Base-by-base conservation (phyloP, 2,888 invertebrate genomes). In the Drymonia ruficornis region DNA sequence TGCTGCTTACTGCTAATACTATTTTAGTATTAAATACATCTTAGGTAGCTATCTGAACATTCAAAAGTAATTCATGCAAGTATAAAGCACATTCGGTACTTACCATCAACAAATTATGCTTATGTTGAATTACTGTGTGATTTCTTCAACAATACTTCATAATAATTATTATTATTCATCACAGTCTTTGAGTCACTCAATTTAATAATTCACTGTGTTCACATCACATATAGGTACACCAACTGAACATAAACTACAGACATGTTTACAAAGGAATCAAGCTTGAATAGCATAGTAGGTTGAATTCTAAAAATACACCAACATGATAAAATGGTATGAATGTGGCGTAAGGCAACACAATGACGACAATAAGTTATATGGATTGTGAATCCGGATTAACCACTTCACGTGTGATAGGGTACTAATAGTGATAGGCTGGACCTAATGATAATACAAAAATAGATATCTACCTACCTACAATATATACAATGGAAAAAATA, bases 301-400 rank as follows among this genome's bases (percentile, higher is more conserved):
- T 71, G 76, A 63, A 79, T 87, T 89, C 91, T 91, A 91, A 88
- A 90, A 90, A 91, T 91, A 91, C 85, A 82, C 80, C 80, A 81
- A 83, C 82, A 83, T 85, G 89, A 90, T 91, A 91, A 90, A 90
- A 89, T 76, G 68, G 84, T 84, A 83, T 84, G 84, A 87, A 84
- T 87, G 83, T 88, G 86, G 85, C 84, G 71, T 80, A 83, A 59
- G 86, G 84, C 83, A 82, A 89, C 84, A 87, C 84, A 86, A 76
- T 81, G 78, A 86, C 84, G 82, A 86, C 85, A 85, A 83, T 19
- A 43, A 55, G 77, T 80, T 80, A 81, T 81, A 81, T 81, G 80
- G 81, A 82, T 78, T 76, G 78, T 71, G 77, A 81, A 86, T 87
- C 83, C 80, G 84, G 84, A 86, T 86, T 83, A 86, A 75, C 81